These are phyloP conservation scores for Scaeva pyrastri DNA, from an alignment of 2,888 invertebrate species.

Conservation along the genomic window DNA sequence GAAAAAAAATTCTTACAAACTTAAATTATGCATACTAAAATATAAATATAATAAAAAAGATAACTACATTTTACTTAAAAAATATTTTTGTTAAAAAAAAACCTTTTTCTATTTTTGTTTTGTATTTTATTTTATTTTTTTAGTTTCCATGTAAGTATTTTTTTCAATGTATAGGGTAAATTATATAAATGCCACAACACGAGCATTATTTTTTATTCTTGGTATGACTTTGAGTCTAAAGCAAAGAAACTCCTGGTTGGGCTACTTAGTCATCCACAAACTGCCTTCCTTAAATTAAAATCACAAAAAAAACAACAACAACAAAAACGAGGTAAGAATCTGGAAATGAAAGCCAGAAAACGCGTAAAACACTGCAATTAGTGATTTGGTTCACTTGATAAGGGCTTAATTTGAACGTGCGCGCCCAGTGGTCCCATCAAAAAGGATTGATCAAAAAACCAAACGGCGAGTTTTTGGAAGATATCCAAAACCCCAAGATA, in stretches of 20 bases:
- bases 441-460: conserved; percentile 47
- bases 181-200: not conserved
- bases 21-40: too few relatives aligned
- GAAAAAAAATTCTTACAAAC: too few relatives aligned
- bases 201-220: not conserved
- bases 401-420: conserved; percentile 78
- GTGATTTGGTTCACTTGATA: conserved; percentile 83
- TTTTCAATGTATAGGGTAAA: too few relatives aligned
- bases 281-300: conserved; percentile 34
- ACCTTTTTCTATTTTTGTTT: too few relatives aligned
- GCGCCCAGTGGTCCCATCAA: conserved; percentile 66
- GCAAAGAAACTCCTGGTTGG: conserved; percentile 43
- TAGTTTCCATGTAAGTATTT: too few relatives aligned
- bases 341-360: conserved; percentile 65
- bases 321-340: conserved; percentile 23
- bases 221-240: not conserved
- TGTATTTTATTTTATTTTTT: too few relatives aligned
- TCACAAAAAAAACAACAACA: conserved; percentile 6
- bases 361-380: conserved; percentile 79
- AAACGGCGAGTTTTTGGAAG: conserved; percentile 33
- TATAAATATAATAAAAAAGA: too few relatives aligned
- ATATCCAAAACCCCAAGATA: conserved; percentile 27
- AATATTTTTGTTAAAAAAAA: too few relatives aligned
- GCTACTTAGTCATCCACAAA: conserved; percentile 52
- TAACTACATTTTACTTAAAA: too few relatives aligned